Conservation (phyloP, 1,140 invertebrate genomes). For the Achatina immaculata region DNA sequence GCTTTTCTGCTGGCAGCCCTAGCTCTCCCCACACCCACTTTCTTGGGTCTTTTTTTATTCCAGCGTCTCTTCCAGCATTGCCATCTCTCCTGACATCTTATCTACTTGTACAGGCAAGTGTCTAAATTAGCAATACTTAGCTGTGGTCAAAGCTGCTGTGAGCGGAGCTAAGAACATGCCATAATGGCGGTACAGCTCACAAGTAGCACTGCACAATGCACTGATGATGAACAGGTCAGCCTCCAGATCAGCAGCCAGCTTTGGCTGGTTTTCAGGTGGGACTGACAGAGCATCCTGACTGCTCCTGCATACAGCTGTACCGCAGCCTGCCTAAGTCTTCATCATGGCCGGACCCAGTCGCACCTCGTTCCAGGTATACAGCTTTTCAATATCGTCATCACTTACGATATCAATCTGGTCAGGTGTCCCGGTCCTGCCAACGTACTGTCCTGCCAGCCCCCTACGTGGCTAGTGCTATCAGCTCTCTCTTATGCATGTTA, state of each 20-base stretch:
- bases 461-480: too few relatives aligned
- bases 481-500: too few relatives aligned
- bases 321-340: background rate
- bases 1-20: too few relatives aligned
- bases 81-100: too few relatives aligned
- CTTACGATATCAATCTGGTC: background rate
- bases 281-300: background rate
- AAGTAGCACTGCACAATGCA: background rate
- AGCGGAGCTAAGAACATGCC: background rate
- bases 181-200: background rate
- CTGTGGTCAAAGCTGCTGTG: background rate
- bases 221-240: background rate
- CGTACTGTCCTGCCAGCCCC: background rate
- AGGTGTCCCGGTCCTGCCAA: background rate
- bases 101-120: too few relatives aligned
- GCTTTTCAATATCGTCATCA: background rate
- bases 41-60: too few relatives aligned
- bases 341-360: background rate
- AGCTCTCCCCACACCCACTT: too few relatives aligned
- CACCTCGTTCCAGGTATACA: background rate
- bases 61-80: too few relatives aligned
- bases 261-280: too few relatives aligned
- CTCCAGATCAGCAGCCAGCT: background rate
- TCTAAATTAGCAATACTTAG: slow-evolving; percentile 5
- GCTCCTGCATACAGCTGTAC: background rate